Conservation (phyloP, 2,797 vertebrate genomes). For the Poeciliopsis turneri region DNA sequence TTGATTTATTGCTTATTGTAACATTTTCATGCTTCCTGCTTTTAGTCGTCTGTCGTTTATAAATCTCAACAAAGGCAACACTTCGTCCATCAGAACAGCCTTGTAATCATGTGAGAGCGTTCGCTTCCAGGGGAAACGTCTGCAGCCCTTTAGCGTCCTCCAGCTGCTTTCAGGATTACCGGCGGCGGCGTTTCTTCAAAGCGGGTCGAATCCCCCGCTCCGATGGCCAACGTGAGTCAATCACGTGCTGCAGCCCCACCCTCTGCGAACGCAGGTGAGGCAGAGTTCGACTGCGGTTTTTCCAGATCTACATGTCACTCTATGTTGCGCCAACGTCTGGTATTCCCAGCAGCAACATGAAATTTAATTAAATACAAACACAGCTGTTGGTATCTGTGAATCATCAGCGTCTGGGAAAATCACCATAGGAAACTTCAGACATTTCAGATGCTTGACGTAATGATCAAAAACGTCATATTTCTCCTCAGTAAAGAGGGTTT, state of each 20-base stretch:
- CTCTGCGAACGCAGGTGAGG: slow-evolving; percentile 60
- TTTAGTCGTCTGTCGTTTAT: background rate
- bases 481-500: slow-evolving; percentile 10
- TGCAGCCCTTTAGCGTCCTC: slow-evolving; percentile 26
- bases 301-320: slow-evolving; percentile 30
- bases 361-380: slow-evolving; percentile 25
- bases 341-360: slow-evolving; percentile 9
- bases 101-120: slow-evolving; percentile 65
- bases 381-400: slow-evolving; percentile 18
- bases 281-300: slow-evolving; percentile 24
- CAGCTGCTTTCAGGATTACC: slow-evolving; percentile 56
- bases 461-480: slow-evolving; percentile 3
- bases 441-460: background rate
- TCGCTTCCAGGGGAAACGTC: slow-evolving; percentile 56
- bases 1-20: too few relatives aligned
- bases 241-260: slow-evolving; percentile 70
- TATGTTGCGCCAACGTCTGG: slow-evolving; percentile 22
- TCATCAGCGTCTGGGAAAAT: slow-evolving; percentile 19
- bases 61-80: slow-evolving; percentile 6
- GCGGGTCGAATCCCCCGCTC: slow-evolving; percentile 47
- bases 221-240: slow-evolving; percentile 54
- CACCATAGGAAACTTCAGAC: slow-evolving; percentile 12
- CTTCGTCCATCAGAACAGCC: slow-evolving; percentile 52
- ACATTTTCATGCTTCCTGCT: background rate
- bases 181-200: slow-evolving; percentile 40